Base-by-base conservation (phyloP, 2,888 invertebrate genomes). In the Orthonychiurus folsomi region DNA sequence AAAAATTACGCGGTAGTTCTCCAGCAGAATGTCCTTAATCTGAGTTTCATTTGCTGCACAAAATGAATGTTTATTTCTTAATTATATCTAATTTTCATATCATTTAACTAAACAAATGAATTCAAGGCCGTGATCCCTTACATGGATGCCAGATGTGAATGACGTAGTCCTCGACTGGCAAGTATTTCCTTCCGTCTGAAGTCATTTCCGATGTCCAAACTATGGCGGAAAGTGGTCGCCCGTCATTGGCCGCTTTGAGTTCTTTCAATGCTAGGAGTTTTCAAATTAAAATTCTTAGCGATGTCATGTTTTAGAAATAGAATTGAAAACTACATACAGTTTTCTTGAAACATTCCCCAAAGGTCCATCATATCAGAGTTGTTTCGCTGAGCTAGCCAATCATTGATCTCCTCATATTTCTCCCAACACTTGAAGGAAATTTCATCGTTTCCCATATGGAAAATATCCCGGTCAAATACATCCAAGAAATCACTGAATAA, bases 121-220 rank as follows among this genome's bases (percentile, higher is more conserved):
- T 55, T 21, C 24, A 23, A 24, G 24, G 12, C 3, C 5, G 48
- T 59, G 9, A n/a, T 20, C 18, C 15, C 63, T 63, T 62, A 69
- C 67, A 57, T 61, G 59, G 62, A 60, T 64, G 68, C 71, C 71
- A 71, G 58, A 63, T 56, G 79, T 89, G 90, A 71, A 91, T 86
- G 56, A 90, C 88, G 75, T 91, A 91, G 26, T 86, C 84, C 3
- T 83, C 79, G 25, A 86, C 86, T 73, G 86, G 81, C 57, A 91
- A 77, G 75, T 82, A 85, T 21, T 84, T 75, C 71, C 85, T 82
- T 15, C 81, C 80, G 63, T 78, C 80, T 59, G 85, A 83, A 0
- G 91, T 90, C 53, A 92, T 77, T 1, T 84, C 85, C 74, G 89
- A 90, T 0, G 90, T 90, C 91, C 91, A 92, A 67, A 91, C 75